Conservation (phyloP, 2,113 vertebrate species). For the Paedocypris sp. region DNA sequence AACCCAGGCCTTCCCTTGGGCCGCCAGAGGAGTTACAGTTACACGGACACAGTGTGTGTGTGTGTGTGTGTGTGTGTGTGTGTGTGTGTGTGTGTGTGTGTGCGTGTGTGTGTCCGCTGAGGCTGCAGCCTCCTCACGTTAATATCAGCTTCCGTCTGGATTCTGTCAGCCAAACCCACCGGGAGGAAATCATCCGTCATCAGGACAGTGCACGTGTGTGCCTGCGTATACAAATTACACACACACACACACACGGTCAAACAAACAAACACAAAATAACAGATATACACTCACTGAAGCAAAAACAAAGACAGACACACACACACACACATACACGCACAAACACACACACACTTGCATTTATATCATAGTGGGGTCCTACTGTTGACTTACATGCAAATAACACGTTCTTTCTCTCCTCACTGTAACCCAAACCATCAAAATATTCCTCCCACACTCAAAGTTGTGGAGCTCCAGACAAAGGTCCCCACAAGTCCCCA, state of each 20-base stretch:
- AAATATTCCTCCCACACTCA: too few species aligned
- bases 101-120: conserved; percentile 28
- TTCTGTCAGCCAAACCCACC: conserved; percentile 19
- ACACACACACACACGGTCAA: conserved; percentile 1
- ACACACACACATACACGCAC: too few species aligned
- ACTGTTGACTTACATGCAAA: too few species aligned
- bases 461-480: too few species aligned
- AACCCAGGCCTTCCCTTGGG: conserved; percentile 35
- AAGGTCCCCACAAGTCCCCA: too few species aligned
- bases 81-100: conserved; percentile 36
- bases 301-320: conserved; percentile 1
- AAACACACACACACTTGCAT: too few species aligned
- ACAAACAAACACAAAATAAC: too few species aligned
- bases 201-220: neutral
- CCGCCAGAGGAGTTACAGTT: conserved; percentile 31
- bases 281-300: neutral
- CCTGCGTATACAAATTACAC: neutral
- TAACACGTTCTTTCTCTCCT: too few species aligned
- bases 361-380: too few species aligned
- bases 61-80: conserved; percentile 37
- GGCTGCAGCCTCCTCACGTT: conserved; percentile 25
- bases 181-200: conserved; percentile 21
- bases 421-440: too few species aligned
- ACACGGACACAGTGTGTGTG: conserved; percentile 25
- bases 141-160: conserved; percentile 25